Conservation (phyloP, 2,888 invertebrate genomes). For the Zootermopsis nevadensis region DNA sequence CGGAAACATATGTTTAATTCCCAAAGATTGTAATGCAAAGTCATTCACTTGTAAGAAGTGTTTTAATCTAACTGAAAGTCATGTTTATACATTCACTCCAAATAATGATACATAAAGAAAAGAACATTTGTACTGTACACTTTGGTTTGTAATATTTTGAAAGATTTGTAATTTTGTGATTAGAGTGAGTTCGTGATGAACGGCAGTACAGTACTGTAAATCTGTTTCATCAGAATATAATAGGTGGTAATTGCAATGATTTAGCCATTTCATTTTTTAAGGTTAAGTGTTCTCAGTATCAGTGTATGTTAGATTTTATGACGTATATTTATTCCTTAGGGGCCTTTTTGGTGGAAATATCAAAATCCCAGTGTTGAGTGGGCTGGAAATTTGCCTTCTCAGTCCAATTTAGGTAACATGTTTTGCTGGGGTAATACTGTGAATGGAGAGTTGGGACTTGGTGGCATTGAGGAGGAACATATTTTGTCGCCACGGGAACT, state of each 20-base stretch:
- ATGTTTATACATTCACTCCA: not conserved
- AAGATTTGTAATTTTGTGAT: not conserved
- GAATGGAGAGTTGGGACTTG: slow-evolving; percentile 82
- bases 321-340: not conserved
- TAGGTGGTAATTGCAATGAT: not conserved
- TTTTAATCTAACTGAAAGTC: not conserved
- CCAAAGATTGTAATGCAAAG: not conserved
- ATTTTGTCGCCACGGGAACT: slow-evolving; percentile 65
- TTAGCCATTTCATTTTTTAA: not conserved
- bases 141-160: not conserved
- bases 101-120: not conserved
- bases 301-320: not conserved
- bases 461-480: slow-evolving; percentile 79
- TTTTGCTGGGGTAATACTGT: slow-evolving; percentile 83
- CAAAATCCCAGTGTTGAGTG: not conserved
- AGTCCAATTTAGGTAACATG: slow-evolving; percentile 61
- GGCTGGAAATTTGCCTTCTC: not conserved
- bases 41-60: not conserved
- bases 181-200: not conserved
- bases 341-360: not conserved
- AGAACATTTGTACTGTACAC: not conserved
- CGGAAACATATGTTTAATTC: not conserved
- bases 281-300: not conserved
- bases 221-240: not conserved
- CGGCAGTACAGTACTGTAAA: not conserved